phyloP scores from a whole-genome alignment of 2,113 vertebrate species.

The Halichoerus grypus region DNA sequence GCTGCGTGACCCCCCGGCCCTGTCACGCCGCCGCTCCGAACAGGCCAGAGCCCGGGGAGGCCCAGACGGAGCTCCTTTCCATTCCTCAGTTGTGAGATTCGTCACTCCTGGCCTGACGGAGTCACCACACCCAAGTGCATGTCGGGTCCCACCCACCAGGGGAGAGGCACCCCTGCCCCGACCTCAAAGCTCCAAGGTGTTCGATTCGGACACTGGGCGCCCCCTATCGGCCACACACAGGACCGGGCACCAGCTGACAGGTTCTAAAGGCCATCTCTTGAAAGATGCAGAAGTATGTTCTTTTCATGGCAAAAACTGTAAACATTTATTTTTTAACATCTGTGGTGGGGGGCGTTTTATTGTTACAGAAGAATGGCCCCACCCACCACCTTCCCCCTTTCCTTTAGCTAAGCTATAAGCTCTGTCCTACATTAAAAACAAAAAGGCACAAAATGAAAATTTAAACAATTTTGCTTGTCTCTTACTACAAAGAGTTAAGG shows the following conservation, averaged over 20 bases:
- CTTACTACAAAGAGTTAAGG: neutral
- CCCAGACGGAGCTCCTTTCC: neutral
- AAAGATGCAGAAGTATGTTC: neutral
- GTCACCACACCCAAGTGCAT: neutral
- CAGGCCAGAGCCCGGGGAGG: neutral
- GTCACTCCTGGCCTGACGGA: neutral
- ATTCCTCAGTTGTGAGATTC: neutral
- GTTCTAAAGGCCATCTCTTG: neutral
- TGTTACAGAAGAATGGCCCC: neutral
- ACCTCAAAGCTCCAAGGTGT: neutral
- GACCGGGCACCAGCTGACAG: rapidly evolving
- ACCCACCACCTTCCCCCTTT: no score
- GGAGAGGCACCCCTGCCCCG: neutral
- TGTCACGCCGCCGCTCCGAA: neutral
- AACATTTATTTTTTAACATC: neutral
- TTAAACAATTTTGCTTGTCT: neutral
- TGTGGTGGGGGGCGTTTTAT: neutral
- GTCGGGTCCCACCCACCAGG: neutral
- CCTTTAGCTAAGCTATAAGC: neutral
- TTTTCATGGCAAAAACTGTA: neutral
- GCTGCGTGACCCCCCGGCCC: neutral
- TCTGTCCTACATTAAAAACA: neutral
- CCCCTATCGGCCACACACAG: neutral
- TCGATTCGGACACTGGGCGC: no score
- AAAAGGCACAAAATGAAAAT: neutral